Base-by-base conservation (phyloP, 2,888 invertebrate species). In the Dynastes maya region DNA sequence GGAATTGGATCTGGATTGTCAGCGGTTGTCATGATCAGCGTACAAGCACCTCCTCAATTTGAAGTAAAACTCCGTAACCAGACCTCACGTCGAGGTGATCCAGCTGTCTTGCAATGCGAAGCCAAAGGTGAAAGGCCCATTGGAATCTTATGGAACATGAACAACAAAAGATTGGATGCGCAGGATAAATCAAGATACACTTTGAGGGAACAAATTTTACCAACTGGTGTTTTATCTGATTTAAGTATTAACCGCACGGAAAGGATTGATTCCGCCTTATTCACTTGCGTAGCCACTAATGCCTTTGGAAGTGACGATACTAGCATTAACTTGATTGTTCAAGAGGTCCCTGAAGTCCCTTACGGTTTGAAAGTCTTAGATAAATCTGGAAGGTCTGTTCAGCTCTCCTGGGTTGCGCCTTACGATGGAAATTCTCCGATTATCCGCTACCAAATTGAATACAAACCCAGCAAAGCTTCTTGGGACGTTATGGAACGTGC, bases 61-160 rank as follows among this genome's bases (percentile, higher is more conserved):
- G 96, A 97, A 85, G 96, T 96, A 83, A 97, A 97, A 89, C 92
- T 96, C 87, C 92, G 96, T 78, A 97, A 97, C 86, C 97, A 97
- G 89, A 97, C 97, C 27, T 95, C 97, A 8, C 93, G 96, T 82
- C 93, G 96, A 82, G 96, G 96, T 78, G 97, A 97, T 88, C 96
- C 97, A 40, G 96, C 97, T 53, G 97, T 97, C 8, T 88, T 97
- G 80, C 96, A 96, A 86, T 97, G 97, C 88, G 96, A 96, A 90
- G 97, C 97, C 49, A 96, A 96, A 88, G 97, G 97, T 83, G 97
- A 97, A 89, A 96, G 96, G 91, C 97, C 97, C 49, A 97, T 97
- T 88, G 97, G 97, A 83, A 97, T 97, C 82, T 91, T 96, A 81
- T 97, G 97, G 97, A 97, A 96, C 90, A 97, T 97, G 93, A 96